phyloP scores from a whole-genome alignment of 1,140 invertebrate species.

The Oryctes rhinoceros region DNA sequence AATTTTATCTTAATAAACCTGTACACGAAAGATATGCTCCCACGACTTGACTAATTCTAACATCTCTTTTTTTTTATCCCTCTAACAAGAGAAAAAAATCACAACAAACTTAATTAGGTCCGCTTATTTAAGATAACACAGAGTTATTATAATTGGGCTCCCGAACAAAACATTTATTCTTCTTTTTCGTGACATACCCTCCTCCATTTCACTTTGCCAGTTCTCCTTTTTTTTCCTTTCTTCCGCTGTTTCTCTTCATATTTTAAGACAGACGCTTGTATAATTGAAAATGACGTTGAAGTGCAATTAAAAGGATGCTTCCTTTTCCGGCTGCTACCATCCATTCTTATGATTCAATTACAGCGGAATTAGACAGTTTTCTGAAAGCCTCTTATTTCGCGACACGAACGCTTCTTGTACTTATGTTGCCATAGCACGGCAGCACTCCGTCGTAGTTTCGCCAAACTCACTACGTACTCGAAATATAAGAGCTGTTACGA shows the following conservation, averaged over 20 bases:
- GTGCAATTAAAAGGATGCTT: constrained; percentile 21
- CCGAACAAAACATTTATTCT: constrained; percentile 26
- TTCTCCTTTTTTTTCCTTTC: not conserved
- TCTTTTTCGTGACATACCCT: constrained; percentile 5
- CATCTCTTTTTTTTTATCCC: not conserved
- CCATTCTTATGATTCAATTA: constrained; percentile 30
- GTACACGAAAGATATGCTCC: not conserved
- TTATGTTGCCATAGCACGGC: not conserved
- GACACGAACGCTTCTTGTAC: not conserved
- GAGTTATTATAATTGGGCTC: constrained; percentile 26
- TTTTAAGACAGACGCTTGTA: constrained; percentile 29
- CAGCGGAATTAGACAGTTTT: constrained; percentile 33
- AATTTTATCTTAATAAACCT: not conserved
- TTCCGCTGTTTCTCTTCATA: not conserved
- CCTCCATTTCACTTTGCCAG: not conserved
- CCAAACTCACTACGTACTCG: not conserved
- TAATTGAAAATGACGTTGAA: constrained; percentile 35
- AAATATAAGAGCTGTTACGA: not conserved
- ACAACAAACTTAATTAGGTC: constrained; percentile 23
- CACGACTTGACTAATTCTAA: not conserved
- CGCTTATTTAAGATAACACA: constrained; percentile 30
- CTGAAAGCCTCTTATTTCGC: constrained; percentile 6
- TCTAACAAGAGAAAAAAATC: constrained; percentile 15
- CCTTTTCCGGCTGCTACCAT: constrained; percentile 9
- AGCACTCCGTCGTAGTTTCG: not conserved